phyloP scores from a whole-genome alignment of 2,888 invertebrate species.

The Ramazzottius varieornatus region DNA sequence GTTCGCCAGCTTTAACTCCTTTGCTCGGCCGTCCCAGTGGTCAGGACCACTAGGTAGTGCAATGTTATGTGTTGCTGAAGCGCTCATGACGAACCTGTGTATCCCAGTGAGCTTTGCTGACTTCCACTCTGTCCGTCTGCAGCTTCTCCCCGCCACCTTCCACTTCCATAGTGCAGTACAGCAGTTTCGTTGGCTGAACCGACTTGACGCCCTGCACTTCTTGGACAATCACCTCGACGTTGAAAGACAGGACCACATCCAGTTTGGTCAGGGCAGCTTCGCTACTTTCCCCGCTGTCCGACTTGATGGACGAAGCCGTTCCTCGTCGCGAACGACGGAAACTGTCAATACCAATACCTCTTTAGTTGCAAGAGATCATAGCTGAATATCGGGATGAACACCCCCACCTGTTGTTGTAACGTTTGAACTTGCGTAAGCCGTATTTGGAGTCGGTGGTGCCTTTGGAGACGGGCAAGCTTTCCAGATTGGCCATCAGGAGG shows the following conservation, averaged over 20 bases:
- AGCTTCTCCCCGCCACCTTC: slow-evolving; percentile 82
- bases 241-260: slow-evolving; percentile 88
- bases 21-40: too few relatives aligned
- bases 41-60: too few relatives aligned
- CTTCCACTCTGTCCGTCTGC: slow-evolving; percentile 97
- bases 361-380: too few relatives aligned
- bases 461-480: slow-evolving; percentile 91
- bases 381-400: too few relatives aligned
- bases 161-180: slow-evolving; percentile 99
- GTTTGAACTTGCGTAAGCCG: slow-evolving; percentile 84
- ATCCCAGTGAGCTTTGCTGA: slow-evolving; percentile 48
- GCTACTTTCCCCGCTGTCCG: slow-evolving; percentile 72
- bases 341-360: neutral
- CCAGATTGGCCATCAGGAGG: slow-evolving; percentile 89
- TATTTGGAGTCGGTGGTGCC: slow-evolving; percentile 90
- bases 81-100: too few relatives aligned
- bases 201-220: slow-evolving; percentile 95
- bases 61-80: too few relatives aligned
- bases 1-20: too few relatives aligned
- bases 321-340: slow-evolving; percentile 10
- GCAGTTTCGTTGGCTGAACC: slow-evolving; percentile 80
- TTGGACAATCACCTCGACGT: slow-evolving; percentile 82
- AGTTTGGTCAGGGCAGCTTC: slow-evolving; percentile 86
- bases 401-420: slow-evolving; percentile 93
- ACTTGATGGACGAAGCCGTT: slow-evolving; percentile 32